Base-by-base conservation (phyloP, 2,888 invertebrate genomes). In the Callosobruchus maculatus region DNA sequence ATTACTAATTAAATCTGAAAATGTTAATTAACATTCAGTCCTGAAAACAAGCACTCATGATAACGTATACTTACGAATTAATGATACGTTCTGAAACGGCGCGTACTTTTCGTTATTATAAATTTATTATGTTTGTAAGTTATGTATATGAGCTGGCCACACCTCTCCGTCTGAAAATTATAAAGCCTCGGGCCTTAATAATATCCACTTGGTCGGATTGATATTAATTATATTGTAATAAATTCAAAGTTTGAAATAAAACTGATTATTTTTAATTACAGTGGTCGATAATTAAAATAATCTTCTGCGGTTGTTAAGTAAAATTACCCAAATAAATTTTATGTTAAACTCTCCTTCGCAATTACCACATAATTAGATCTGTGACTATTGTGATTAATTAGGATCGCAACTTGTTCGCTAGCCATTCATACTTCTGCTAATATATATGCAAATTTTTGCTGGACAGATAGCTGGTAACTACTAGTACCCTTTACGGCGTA, bases 191-290 rank as follows among this genome's bases (percentile, higher is more conserved):
- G 80, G 79, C 74, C 76, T 76, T 77, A 80, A 80, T 81, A 80
- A 81, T 81, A 80, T 77, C 76, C 76, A 79, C 76, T 77, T 76
- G 77, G 68, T 72, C 77, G 74, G 82, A 83, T 83, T 83, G 83
- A 83, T 83, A 83, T 82, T 83, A 83, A 83, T 83, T 83, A 83
- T 82, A 80, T 79, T 77, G 80, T 81, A 80, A 82, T 82, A 82
- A 82, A 81, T 82, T 79, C 79, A 78, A 80, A 77, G 71, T 80
- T 78, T 75, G 78, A 81, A 82, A 81, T 81, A 78, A 78, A 79
- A 80, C 77, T 79, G 80, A 78, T 77, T 81, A 80, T 80, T 81
- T 82, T 82, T 84, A 84, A 84, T 84, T 84, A 82, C 78, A 80
- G 79, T 78, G 76, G 77, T 79, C 78, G 80, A 82, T 84, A 82